These are phyloP conservation scores for Enteromius argenteus DNA, from an alignment of 2,797 vertebrate genomes.

Conservation along the genomic window DNA sequence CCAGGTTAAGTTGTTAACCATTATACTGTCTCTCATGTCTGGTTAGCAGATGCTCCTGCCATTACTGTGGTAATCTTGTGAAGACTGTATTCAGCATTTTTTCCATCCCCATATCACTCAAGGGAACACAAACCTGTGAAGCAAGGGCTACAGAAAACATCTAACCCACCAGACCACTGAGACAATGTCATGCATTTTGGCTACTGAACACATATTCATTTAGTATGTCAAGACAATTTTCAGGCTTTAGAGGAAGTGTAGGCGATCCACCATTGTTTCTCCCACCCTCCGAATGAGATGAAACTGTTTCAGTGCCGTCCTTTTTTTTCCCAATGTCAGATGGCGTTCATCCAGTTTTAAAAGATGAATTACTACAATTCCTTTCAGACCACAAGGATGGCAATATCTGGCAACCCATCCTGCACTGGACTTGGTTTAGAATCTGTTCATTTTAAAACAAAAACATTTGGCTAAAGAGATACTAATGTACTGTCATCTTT, in stretches of 20 bases:
- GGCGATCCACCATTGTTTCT: background rate
- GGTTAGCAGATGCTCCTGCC: conserved; percentile 7
- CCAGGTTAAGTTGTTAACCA: background rate
- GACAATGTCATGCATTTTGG: background rate
- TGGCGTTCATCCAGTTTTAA: background rate
- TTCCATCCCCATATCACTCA: background rate
- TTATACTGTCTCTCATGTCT: background rate
- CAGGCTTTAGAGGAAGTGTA: conserved; percentile 1
- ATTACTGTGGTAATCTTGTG: conserved; percentile 2
- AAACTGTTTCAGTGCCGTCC: background rate
- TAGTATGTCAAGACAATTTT: conserved; percentile 2
- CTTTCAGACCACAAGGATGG: background rate
- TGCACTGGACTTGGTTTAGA: background rate
- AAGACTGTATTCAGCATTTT: conserved; percentile 39
- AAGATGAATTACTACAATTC: background rate
- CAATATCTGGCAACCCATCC: background rate
- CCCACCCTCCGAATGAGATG: background rate
- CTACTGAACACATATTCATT: background rate
- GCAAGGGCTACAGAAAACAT: background rate
- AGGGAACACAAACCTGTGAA: background rate
- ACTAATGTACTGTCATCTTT: conserved; percentile 21
- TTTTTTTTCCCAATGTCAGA: background rate
- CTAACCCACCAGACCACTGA: background rate
- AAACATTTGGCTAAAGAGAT: background rate
- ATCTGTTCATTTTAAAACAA: background rate